Evolutionary conservation across 2,113 vertebrate genomes (phyloP), one percentile per base, ranked within the genome.

Genomic region (Serranochromis macrocephalus): DNA sequence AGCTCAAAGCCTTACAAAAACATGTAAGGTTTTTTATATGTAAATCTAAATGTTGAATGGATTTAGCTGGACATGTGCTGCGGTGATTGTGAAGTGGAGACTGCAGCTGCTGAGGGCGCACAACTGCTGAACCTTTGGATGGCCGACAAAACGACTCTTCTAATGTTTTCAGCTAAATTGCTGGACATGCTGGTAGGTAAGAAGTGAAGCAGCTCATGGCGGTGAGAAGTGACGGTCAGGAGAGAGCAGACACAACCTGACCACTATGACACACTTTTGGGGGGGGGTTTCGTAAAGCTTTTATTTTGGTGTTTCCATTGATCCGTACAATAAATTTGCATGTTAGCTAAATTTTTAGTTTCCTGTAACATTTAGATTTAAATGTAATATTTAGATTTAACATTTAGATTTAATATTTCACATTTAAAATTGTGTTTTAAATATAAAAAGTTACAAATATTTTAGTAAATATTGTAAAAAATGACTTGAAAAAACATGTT

Each of bases 261-360:
- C 29, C 26, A 10, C 7, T 3, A 57, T 2, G 0, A 8, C 26
- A 31, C 57, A 33, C 14, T 61, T 58, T 31, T 0, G 3, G 0
- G 7, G 13, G 7, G 26, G 0, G 54, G 54, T 1, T 4, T 58
- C 0, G 2, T 33, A 19, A 61, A 61, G 57, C 57, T 61, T 61
- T 61, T 33, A 61, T 61, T 11, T 63, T 63, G 29, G 58, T 61
- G 2, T 33, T 10, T 61, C 57, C 5, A 3, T 61, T 61, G 29
- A 61, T 0, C 3, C 0, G 0, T 61, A 61, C 9, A 63, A 7
- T 63, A 63, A 63, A 63, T 63, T 63, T 63, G 29, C 16, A 63
- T 19, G 29, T 4, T 1, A 63, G 9, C 9, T 33, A 63, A 7
- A 33, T 33, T 4, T 7, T 63, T 19, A 19, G 4, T 33, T 63